phyloP scores from a whole-genome alignment of 2,888 invertebrate genomes.

The Pelosia muscerda region DNA sequence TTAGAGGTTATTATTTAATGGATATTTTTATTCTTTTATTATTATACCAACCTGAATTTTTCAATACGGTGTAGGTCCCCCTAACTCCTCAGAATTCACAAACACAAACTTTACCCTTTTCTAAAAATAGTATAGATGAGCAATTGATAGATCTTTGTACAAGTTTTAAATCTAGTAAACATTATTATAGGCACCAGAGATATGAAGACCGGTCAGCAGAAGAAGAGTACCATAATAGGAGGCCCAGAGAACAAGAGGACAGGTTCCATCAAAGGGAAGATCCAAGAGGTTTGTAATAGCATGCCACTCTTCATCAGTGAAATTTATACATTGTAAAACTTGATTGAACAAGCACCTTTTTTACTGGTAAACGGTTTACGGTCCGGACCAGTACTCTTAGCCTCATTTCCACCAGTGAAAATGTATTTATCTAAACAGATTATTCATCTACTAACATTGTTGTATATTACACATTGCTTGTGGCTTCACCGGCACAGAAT shows the following conservation, averaged over 20 bases:
- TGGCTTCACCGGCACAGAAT: too few species aligned
- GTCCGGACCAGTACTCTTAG: neutral
- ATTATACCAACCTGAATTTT: too few species aligned
- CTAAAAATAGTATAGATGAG: neutral
- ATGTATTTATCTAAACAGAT: neutral
- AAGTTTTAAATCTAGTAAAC: neutral
- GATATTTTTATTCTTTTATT: too few species aligned
- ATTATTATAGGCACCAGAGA: slow-evolving; percentile 54
- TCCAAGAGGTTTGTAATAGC: slow-evolving; percentile 61
- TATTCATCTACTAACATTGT: too few species aligned
- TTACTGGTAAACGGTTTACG: too few species aligned
- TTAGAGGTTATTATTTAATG: too few species aligned
- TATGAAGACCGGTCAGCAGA: slow-evolving; percentile 66
- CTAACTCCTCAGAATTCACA: too few species aligned
- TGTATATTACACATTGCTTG: too few species aligned
- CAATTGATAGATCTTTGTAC: neutral
- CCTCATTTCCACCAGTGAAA: neutral
- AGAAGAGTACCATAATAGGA: slow-evolving; percentile 65
- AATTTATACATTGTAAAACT: neutral
- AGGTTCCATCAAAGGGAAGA: slow-evolving; percentile 68
- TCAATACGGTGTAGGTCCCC: too few species aligned
- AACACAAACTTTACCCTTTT: too few species aligned
- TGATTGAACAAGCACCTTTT: neutral
- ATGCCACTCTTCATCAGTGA: too few species aligned
- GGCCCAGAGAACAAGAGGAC: slow-evolving; percentile 65